Percentiles rank a stretch among this genome's conserved stretches.
Conservation (phyloP, 64 coral and sea anemone genomes). For the Acropora tenuis region DNA sequence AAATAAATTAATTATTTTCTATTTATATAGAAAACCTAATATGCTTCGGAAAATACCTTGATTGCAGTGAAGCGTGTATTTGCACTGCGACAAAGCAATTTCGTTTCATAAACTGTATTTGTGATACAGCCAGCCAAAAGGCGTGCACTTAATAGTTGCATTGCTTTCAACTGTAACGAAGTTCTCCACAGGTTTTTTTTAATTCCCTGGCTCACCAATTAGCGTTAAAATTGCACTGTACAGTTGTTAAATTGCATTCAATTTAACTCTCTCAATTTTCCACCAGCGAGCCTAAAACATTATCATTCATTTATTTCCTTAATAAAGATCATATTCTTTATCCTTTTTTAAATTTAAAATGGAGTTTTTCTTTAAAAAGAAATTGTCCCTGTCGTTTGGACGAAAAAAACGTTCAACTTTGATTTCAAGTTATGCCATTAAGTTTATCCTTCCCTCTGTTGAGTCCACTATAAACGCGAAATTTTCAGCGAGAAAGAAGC, state of each 20-base stretch:
- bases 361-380: too few species aligned
- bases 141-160: background rate
- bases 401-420: too few species aligned
- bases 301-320: too few species aligned
- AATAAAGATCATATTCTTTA: too few species aligned
- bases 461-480: background rate
- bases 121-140: background rate
- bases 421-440: too few species aligned
- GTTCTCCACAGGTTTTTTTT: background rate
- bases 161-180: background rate
- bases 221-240: background rate
- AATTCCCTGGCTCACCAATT: background rate
- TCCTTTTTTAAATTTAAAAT: too few species aligned
- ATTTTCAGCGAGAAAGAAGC: background rate
- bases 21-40: background rate
- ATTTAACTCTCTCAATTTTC: too few species aligned
- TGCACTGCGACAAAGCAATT: background rate
- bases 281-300: too few species aligned
- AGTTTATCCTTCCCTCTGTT: too few species aligned
- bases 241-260: too few species aligned
- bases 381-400: too few species aligned
- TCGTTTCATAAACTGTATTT: too few species aligned
- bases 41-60: background rate
- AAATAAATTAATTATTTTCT: background rate
- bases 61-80: background rate